A percentile compares a stretch with the other conserved stretches of the same genome.
These are phyloP conservation scores for Chaenocephalus aceratus DNA, from an alignment of 2,113 vertebrate genomes.

Conservation along the genomic window DNA sequence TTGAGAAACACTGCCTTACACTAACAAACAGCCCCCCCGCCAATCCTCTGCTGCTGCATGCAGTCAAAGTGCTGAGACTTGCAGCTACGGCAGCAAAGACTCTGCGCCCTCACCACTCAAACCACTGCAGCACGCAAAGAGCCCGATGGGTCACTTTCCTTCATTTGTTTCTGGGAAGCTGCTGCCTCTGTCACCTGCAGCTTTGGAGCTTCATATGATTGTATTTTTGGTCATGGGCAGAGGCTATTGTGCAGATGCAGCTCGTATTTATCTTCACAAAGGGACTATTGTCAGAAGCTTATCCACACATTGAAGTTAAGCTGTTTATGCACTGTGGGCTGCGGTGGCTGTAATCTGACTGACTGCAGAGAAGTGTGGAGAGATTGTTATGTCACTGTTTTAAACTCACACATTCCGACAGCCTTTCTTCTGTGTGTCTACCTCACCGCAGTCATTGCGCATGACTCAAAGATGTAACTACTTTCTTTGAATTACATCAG, in stretches of 20 bases:
- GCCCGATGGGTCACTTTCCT: conserved; percentile 57
- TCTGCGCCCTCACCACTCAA: conserved; percentile 42
- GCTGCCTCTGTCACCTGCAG: conserved; percentile 58
- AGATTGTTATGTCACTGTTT: conserved; percentile 41
- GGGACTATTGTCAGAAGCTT: conserved; percentile 57
- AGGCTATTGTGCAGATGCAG: conserved; percentile 51
- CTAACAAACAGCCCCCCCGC: conserved; percentile 84
- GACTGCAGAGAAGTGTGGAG: conserved; percentile 43
- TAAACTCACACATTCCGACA: conserved; percentile 1
- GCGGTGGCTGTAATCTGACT: conserved; percentile 46
- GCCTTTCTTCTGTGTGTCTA: background rate
- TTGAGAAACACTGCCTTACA: too few relatives aligned
- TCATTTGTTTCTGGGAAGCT: conserved; percentile 52
- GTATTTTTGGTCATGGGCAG: conserved; percentile 37
- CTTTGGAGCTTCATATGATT: conserved; percentile 48
- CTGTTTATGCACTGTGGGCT: conserved; percentile 56
- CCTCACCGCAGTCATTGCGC: background rate
- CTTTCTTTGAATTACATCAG: conserved; percentile 1
- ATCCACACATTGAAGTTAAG: conserved; percentile 61
- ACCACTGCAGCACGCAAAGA: conserved; percentile 68
- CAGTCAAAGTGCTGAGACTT: conserved; percentile 76
- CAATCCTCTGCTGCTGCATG: conserved; percentile 69
- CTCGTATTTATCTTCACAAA: conserved; percentile 60
- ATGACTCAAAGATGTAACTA: background rate
- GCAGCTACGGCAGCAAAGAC: conserved; percentile 71